Evolutionary conservation across 2,888 invertebrate species (phyloP).

Genomic region (Epirrhoe alternata): DNA sequence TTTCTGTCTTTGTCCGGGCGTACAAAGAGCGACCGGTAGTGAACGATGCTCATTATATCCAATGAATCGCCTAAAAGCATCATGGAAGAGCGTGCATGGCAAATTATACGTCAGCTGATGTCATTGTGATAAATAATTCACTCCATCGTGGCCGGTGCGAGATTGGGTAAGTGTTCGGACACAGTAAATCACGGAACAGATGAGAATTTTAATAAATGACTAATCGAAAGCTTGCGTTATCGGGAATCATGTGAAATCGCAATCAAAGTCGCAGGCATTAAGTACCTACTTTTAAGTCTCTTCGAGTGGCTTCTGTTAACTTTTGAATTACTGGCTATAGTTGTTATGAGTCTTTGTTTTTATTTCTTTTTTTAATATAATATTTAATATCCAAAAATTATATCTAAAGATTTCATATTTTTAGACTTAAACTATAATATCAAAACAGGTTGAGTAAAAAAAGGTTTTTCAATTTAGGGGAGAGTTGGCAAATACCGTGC

Average conservation of each 20-base stretch:
- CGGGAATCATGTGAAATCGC: too few species aligned
- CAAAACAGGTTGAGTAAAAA: slow-evolving; percentile 3
- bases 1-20: slow-evolving; percentile 21
- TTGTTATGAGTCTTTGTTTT: neutral
- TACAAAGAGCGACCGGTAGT: slow-evolving; percentile 65
- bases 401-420: neutral
- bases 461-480: neutral
- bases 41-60: slow-evolving; percentile 72
- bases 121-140: slow-evolving; percentile 79
- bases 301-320: too few species aligned
- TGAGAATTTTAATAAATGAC: neutral
- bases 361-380: neutral
- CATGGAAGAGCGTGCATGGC: slow-evolving; percentile 72
- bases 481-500: too few species aligned
- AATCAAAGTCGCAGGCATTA: too few species aligned
- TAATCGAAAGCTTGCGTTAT: neutral
- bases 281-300: too few species aligned
- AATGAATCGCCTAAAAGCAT: slow-evolving; percentile 78
- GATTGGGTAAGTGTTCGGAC: slow-evolving; percentile 11
- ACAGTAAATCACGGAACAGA: neutral
- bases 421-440: neutral
- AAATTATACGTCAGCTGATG: slow-evolving; percentile 78
- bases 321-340: too few species aligned
- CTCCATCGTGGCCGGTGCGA: slow-evolving; percentile 40
- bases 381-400: neutral